Base-by-base conservation (phyloP, 2,797 vertebrate species). In the Tapirus indicus region DNA sequence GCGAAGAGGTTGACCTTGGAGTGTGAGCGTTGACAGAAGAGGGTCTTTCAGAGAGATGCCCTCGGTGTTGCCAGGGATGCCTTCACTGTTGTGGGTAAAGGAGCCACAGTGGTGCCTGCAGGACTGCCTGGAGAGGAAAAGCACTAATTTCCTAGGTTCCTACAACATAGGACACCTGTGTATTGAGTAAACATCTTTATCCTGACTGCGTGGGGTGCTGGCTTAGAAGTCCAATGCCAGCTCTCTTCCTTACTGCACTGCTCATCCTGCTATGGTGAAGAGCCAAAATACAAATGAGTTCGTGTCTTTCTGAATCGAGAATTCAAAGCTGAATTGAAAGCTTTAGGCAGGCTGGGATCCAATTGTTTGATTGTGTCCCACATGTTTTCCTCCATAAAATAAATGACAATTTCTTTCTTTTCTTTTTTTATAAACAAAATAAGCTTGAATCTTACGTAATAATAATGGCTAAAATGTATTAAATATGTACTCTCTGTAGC, bases 351-450 rank as follows among this genome's bases (percentile, higher is more conserved):
- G 11, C 29, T 69, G 11, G n/a, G 58, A 82, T 47, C 29, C 75
- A 94, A 6, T 38, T 32, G 3, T 58, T 86, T 85, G 6, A 47
- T 78, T 91, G 20, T 66, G 25, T 64, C 20, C n/a, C 32, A 60
- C 38, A n/a, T 23, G 41, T 82, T 75, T 91, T 92, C 79, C 38
- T 80, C 49, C 64, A 85, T 60, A 83, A 83, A 64, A 69, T 88
- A 94, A 69, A 86, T 72, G 17, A 78, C 38, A 38, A 38, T 38
- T 38, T 38, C 38, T 38, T 38, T 38, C 38, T 38, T 38, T 38
- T 2, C 29, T 38, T 58, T 38, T 29, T 16, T 86, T 86, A 77
- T 64, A 80, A 72, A 80, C 4, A 32, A 62, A 77, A 11, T 77
- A 85, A 38, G 35, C 47, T 93, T 87, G 58, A 89, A 41, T 62